These are phyloP conservation scores for Protonemura montana DNA, from an alignment of 2,888 invertebrate genomes.

Conservation along the genomic window DNA sequence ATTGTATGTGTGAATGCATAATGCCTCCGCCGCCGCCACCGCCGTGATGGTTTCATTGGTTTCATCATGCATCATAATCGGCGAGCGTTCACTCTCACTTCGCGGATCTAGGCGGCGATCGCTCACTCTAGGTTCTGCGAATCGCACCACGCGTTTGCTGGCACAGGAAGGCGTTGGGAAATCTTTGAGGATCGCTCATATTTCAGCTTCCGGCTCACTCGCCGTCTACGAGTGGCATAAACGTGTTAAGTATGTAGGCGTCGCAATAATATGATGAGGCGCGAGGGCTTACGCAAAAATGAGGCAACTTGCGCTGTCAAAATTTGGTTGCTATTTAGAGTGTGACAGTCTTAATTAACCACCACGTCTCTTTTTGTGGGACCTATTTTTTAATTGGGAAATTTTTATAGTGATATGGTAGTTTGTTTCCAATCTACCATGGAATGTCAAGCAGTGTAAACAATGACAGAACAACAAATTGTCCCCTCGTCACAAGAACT, in stretches of 20 bases:
- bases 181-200: neutral
- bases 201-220: neutral
- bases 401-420: neutral
- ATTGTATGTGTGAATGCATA: slow-evolving; percentile 12
- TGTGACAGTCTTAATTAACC: neutral
- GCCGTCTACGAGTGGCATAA: neutral
- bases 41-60: too few species aligned
- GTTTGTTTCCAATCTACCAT: too few species aligned
- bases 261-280: neutral
- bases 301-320: neutral
- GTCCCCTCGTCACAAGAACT: too few species aligned
- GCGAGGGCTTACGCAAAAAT: neutral
- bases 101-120: neutral
- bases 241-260: neutral
- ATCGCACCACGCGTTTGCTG: neutral
- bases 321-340: neutral
- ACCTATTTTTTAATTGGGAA: neutral
- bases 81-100: neutral
- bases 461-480: too few species aligned
- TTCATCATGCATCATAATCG: neutral
- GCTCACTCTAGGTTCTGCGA: neutral
- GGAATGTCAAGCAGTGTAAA: too few species aligned
- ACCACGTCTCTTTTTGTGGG: neutral
- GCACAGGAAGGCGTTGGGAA: neutral
- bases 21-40: neutral